Base-by-base conservation (phyloP, 1,140 invertebrate species). In the Brachionus asplanchnoidis region DNA sequence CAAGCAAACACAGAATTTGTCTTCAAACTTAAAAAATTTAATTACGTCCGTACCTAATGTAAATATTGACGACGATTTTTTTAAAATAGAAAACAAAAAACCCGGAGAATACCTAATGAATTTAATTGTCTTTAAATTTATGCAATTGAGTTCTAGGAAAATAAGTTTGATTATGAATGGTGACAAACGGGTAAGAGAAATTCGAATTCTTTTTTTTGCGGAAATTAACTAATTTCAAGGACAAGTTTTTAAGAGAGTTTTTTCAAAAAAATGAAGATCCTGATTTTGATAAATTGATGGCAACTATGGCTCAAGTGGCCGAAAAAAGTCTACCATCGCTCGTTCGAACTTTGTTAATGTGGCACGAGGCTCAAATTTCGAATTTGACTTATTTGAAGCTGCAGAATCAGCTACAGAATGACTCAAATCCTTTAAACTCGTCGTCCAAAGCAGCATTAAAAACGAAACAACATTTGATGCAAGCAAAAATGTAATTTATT, bases 321-420 rank as follows among this genome's bases (percentile, higher is more conserved):
- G 97, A 99, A 89, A 95, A 99, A 89, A 98, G 97, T 90, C 90
- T 99, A 50, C 97, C 98, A 1, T 99, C 97, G 9, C 92, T 99
- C 84, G 89, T 99, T 60, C 91, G 93, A 83, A 95, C 96, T n/a
- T 89, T 99, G 11, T 95, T 98, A 88, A 94, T 94, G 32, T 99
- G 98, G 98, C 95, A 98, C 88, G 95, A 97, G 86, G 90, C 94
- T 44, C 95, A 97, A 89, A 93, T 95, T 87, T 92, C 91, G 9
- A 68, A 60, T 65, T 65, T 82, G 66, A 82, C 56, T n/a, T 60
- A 40, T 40, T 46, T 65, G 9, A 82, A 82, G 42, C 28, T 44
- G 1, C 79, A 82, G 20, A 46, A 84, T 68, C 28, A 84, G 42
- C 50, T 65, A 60, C 53, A 60, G 53, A 50, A 7, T 40, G 53